Evolutionary conservation across 2,113 vertebrate genomes (phyloP).

Genomic region (Gymnarchus niloticus): DNA sequence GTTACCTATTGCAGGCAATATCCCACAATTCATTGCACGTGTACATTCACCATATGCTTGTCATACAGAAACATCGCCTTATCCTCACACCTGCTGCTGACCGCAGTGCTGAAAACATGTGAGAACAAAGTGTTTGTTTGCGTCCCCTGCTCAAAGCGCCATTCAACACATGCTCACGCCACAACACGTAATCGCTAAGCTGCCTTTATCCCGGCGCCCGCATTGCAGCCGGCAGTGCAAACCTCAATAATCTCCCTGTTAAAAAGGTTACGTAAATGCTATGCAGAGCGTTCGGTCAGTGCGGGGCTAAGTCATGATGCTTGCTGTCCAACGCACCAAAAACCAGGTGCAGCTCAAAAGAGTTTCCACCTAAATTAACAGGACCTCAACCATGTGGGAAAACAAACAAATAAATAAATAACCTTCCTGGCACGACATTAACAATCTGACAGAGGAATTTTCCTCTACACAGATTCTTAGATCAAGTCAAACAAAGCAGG

Average conservation of each 20-base stretch:
- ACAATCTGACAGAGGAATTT: not conserved
- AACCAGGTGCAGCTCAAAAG: not conserved
- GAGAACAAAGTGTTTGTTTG: not conserved
- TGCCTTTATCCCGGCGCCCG: not conserved
- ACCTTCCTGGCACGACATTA: not conserved
- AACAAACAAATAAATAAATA: not conserved
- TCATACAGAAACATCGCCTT: not conserved
- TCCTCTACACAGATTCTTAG: not conserved
- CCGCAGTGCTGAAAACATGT: not conserved
- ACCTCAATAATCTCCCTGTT: not conserved
- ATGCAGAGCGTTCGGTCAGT: not conserved
- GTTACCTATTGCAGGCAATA: not conserved
- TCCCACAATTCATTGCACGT: not conserved
- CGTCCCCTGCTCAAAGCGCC: not conserved
- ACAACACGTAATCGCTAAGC: not conserved
- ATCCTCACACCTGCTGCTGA: slow-evolving; percentile 4
- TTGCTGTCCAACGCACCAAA: not conserved
- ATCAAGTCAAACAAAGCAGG: not conserved
- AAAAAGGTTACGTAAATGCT: not conserved
- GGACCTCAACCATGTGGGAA: not conserved
- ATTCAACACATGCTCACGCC: not conserved
- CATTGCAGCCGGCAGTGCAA: not conserved
- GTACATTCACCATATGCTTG: not conserved
- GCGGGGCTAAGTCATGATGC: not conserved
- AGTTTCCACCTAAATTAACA: not conserved